Percentiles rank a stretch among this genome's conserved stretches.
Conservation (phyloP, 2,113 vertebrate species). For the Cercopithecus mona region DNA sequence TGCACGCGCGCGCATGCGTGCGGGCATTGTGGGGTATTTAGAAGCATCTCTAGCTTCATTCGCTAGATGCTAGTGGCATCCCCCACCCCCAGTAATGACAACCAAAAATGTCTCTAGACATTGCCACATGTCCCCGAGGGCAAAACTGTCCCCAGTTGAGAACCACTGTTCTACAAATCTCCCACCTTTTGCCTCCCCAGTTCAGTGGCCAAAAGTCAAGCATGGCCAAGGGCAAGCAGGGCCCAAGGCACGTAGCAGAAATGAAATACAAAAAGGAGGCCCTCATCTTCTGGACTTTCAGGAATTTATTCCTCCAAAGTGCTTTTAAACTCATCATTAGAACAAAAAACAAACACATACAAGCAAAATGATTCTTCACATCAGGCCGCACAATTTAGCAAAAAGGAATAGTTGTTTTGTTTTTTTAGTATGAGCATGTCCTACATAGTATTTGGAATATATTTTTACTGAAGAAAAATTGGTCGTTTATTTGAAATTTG, state of each 20-base stretch:
- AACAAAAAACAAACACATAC: background rate
- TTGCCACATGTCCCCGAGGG: background rate
- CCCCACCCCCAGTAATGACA: background rate
- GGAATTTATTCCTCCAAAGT: background rate
- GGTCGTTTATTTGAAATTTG: background rate
- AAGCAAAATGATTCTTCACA: background rate
- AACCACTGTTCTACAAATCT: background rate
- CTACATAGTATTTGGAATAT: background rate
- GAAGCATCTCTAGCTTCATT: background rate
- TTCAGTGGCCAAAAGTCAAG: too few relatives aligned
- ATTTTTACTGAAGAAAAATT: background rate
- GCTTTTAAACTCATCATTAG: background rate
- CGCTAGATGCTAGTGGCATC: background rate
- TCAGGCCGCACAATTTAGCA: background rate
- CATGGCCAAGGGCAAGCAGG: background rate
- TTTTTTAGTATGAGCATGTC: background rate
- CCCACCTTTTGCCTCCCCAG: background rate
- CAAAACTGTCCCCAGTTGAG: background rate
- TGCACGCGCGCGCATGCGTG: too few relatives aligned
- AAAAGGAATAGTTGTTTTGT: background rate
- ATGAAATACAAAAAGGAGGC: background rate
- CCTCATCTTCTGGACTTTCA: background rate
- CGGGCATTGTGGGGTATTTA: accelerated
- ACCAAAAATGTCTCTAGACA: background rate
- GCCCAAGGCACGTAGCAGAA: accelerated